A percentile compares a stretch with the other conserved stretches of the same genome.
These are phyloP conservation scores for Vollenhovia emeryi DNA, from an alignment of 1,140 invertebrate genomes.

Conservation along the genomic window DNA sequence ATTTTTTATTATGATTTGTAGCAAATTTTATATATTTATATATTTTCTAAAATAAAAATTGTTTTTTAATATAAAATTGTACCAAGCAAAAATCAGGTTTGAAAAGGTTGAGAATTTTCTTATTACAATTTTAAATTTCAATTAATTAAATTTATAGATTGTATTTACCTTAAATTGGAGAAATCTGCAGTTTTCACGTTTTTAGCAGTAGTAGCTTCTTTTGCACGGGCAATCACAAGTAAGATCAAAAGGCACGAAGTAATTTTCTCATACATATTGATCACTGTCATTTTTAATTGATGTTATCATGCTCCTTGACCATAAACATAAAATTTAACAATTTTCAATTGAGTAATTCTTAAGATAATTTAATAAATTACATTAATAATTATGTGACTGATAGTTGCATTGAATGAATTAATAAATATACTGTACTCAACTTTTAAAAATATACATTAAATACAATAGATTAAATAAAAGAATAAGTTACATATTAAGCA, in stretches of 20 bases:
- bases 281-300: background rate
- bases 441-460: conserved; percentile 4
- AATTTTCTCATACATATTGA: conserved; percentile 25
- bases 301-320: background rate
- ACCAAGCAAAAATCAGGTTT: background rate
- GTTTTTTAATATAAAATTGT: background rate
- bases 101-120: background rate
- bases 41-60: background rate
- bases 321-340: background rate
- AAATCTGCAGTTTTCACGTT: background rate
- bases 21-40: too few relatives aligned
- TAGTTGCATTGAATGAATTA: background rate
- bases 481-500: too few relatives aligned
- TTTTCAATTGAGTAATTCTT: background rate
- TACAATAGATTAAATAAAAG: conserved; percentile 15
- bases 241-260: background rate
- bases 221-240: background rate
- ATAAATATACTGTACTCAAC: background rate
- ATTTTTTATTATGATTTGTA: too few relatives aligned
- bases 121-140: background rate
- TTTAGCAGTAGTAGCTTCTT: conserved; percentile 12
- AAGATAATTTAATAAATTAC: background rate
- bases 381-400: background rate
- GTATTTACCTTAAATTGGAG: conserved; percentile 4
- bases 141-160: background rate